Evolutionary conservation across 2,113 vertebrate species (phyloP).

Genomic region (Colossoma macropomum): DNA sequence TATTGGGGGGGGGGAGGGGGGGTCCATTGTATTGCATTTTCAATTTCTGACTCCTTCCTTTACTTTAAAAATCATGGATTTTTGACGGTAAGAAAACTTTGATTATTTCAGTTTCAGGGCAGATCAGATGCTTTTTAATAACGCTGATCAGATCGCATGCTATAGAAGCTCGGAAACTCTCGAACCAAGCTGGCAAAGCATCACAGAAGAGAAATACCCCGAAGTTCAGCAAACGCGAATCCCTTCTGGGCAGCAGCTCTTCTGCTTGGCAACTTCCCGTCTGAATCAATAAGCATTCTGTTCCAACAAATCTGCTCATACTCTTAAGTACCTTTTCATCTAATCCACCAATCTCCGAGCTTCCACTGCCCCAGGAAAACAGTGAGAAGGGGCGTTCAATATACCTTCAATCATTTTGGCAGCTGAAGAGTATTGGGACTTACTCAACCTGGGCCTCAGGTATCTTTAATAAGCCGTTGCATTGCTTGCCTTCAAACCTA

Average conservation of each 20-base stretch:
- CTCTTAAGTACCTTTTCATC: slow-evolving; percentile 7
- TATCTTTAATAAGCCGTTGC: background rate
- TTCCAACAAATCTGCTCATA: background rate
- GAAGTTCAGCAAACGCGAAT: background rate
- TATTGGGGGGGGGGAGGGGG: background rate
- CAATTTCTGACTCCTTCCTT: background rate
- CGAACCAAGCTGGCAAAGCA: background rate
- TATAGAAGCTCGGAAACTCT: background rate
- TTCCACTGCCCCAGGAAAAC: slow-evolving; percentile 4
- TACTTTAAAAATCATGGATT: background rate
- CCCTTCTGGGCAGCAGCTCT: background rate
- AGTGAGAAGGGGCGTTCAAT: background rate
- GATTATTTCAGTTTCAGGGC: background rate
- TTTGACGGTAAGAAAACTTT: background rate
- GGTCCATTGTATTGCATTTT: background rate
- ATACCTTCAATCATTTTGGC: background rate
- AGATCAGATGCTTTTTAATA: too few species aligned
- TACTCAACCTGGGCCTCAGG: background rate
- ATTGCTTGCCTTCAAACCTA: background rate
- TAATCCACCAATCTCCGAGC: background rate
- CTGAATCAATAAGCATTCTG: slow-evolving; percentile 6
- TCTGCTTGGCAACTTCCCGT: background rate
- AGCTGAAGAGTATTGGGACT: background rate
- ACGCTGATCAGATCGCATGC: background rate
- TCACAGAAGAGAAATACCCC: background rate